A percentile compares a stretch with the other conserved stretches of the same genome.
These are phyloP conservation scores for Sebastes taczanowskii DNA, from an alignment of 2,797 vertebrate genomes.

Conservation along the genomic window DNA sequence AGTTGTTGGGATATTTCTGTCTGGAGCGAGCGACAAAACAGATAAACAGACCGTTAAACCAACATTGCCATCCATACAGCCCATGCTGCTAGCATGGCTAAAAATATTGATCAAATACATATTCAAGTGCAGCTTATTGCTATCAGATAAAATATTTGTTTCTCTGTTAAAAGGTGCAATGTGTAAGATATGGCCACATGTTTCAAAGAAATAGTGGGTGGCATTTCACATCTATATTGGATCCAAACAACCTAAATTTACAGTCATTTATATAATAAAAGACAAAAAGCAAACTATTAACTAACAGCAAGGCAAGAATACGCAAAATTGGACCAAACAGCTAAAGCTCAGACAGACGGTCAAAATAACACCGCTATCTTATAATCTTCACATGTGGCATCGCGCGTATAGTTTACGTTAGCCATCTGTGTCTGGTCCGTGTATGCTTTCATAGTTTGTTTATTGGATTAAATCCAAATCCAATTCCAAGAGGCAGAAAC, in stretches of 20 bases:
- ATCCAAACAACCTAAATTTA: not conserved
- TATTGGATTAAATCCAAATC: not conserved
- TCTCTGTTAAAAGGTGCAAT: no score
- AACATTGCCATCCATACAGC: no score
- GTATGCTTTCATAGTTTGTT: not conserved
- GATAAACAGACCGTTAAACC: no score
- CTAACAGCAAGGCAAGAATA: not conserved
- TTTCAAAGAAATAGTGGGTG: not conserved
- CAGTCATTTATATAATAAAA: not conserved
- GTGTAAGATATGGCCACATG: not conserved
- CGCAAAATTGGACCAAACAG: not conserved
- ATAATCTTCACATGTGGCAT: not conserved
- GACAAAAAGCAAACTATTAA: not conserved
- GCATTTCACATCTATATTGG: not conserved
- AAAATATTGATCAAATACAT: not conserved
- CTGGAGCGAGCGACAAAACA: no score
- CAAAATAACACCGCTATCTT: not conserved
- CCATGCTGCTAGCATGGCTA: not conserved
- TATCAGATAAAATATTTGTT: no score
- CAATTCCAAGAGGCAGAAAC: not conserved
- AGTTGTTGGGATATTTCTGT: no score
- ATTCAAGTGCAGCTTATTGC: no score
- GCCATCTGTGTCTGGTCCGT: not conserved
- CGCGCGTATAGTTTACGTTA: no score
- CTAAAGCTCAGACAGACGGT: not conserved